Evolutionary conservation across 2,888 invertebrate species (phyloP), one percentile per base, ranked within the genome.

Genomic region (Ganaspis brasiliensis): DNA sequence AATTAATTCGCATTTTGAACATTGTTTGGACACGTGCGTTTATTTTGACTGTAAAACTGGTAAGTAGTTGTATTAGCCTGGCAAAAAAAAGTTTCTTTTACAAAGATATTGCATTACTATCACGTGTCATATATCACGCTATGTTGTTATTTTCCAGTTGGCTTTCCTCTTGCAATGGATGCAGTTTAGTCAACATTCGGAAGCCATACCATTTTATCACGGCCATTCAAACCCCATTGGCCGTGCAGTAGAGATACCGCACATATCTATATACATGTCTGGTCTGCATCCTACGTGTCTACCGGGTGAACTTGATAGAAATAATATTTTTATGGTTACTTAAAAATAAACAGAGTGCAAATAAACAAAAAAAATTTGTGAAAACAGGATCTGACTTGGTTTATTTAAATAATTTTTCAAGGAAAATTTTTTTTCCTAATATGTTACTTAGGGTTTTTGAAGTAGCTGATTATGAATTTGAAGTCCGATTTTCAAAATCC

Each of bases 101-200:
- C 19, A 19, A 63, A 75, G 78, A 80, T 81, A 79, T 80, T 77
- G 67, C 56, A 63, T 74, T 77, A 74, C 74, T 80, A 81, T 82
- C 81, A 76, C 80, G 81, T 81, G 79, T 59, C 81, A 83, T 88
- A 83, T 82, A 77, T 89, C 87, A 87, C 82, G 85, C 78, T 80
- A 79, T 83, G 87, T 85, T 89, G 88, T 89, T 91, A 91, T 90
- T 91, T 91, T 91, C 90, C 90, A 89, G 90, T 90, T 89, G 89
- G 89, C 89, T 91, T 89, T 91, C 89, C 90, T 89, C 88, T 89
- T 90, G 90, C 89, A 90, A 90, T 90, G 89, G 89, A 84, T 86
- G 88, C 87, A 90, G 90, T 91, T 91, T 90, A 91, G 91, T 91
- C 91, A 91, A 91, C 91, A 91, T 91, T 91, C 90, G 91, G 91